Conservation (phyloP, 53 echinoderm and acorn worm genomes). For the Paracentrotus lividus region DNA sequence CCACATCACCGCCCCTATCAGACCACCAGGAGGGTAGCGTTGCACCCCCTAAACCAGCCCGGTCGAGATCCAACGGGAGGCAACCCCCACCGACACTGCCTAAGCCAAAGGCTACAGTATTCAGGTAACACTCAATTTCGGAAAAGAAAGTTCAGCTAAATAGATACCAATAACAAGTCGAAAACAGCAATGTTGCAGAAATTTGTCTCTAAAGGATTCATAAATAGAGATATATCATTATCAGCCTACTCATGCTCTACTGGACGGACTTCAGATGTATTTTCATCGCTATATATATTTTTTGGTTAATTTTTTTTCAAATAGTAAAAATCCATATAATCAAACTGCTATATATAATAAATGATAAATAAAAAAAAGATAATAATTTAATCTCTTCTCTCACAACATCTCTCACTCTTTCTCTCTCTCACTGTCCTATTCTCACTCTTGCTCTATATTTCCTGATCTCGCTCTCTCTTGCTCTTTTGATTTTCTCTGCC, state of each 20-base stretch:
- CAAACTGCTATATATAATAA: too few species aligned
- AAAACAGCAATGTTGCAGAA: too few species aligned
- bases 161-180: too few species aligned
- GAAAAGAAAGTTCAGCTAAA: too few species aligned
- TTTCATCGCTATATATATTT: too few species aligned
- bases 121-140: constrained; percentile 32
- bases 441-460: neutral
- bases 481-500: neutral
- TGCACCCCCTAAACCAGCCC: constrained; percentile 62
- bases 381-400: neutral
- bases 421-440: neutral
- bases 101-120: constrained; percentile 64
- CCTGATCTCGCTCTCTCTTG: neutral
- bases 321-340: too few species aligned
- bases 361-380: too few species aligned
- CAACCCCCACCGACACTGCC: constrained; percentile 63
- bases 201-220: too few species aligned
- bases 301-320: too few species aligned
- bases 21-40: constrained; percentile 41
- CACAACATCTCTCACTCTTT: neutral
- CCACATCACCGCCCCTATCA: constrained; percentile 35
- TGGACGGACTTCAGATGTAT: too few species aligned
- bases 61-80: constrained; percentile 58
- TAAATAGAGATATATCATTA: too few species aligned
- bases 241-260: too few species aligned